A percentile compares a stretch with the other conserved stretches of the same genome.
Conservation (phyloP, 2,888 invertebrate species). For the Onchidella celtica region DNA sequence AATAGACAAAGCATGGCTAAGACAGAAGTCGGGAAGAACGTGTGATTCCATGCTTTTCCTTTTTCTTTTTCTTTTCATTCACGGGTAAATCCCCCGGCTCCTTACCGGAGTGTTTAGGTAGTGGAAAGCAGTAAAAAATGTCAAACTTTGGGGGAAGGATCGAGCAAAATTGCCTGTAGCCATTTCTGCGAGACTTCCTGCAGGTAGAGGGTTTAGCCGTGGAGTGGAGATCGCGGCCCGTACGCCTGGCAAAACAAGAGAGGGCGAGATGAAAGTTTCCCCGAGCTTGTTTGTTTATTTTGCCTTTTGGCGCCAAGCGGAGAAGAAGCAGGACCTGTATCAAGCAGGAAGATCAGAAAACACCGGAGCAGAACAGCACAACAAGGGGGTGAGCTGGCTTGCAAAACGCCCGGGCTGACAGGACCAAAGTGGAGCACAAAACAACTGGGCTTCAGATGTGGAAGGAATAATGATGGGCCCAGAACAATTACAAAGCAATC, state of each 20-base stretch:
- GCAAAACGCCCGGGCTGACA: neutral
- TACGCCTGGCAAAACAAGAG: conserved; percentile 12
- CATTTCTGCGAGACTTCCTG: neutral
- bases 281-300: conserved; percentile 36
- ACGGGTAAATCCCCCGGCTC: neutral
- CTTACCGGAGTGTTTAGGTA: neutral
- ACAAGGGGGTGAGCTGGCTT: neutral
- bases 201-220: neutral
- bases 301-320: conserved; percentile 30
- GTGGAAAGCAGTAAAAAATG: conserved; percentile 17
- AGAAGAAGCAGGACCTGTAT: conserved; percentile 19
- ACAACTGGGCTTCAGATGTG: neutral
- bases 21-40: too few species aligned
- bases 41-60: conserved; percentile 3
- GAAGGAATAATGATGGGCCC: neutral
- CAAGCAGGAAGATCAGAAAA: conserved; percentile 38
- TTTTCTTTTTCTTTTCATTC: neutral
- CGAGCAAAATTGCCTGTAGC: conserved; percentile 27
- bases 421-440: neutral
- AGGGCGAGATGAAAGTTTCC: conserved; percentile 1
- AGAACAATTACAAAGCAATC: neutral
- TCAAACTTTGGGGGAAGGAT: neutral
- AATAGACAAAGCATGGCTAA: too few species aligned
- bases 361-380: conserved; percentile 12
- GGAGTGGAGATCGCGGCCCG: neutral